Evolutionary conservation across 2,797 vertebrate genomes (phyloP).

Genomic region (Discoglossus pictus): DNA sequence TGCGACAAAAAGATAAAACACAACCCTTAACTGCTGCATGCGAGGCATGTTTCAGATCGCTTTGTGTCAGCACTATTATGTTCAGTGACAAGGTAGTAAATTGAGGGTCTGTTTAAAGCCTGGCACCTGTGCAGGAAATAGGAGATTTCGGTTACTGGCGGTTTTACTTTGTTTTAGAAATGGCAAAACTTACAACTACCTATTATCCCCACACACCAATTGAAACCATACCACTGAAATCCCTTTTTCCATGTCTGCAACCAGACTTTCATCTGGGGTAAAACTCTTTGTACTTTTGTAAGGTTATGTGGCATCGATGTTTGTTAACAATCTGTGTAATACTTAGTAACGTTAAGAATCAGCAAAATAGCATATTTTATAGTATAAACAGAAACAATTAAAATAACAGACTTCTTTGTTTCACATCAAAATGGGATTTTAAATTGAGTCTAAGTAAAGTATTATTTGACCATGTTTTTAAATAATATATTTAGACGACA

Average conservation of each 20-base stretch:
- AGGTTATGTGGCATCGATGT: neutral
- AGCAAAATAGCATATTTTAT: too few species aligned
- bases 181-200: constrained; percentile 56
- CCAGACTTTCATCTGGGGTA: constrained; percentile 27
- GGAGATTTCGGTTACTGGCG: constrained; percentile 66
- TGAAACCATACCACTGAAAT: constrained; percentile 61
- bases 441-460: too few species aligned
- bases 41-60: constrained; percentile 68
- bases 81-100: constrained; percentile 72
- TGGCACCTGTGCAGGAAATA: constrained; percentile 74
- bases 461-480: too few species aligned
- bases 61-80: constrained; percentile 74
- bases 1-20: constrained; percentile 44
- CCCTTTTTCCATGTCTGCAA: constrained; percentile 6
- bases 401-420: too few species aligned
- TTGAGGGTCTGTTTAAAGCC: constrained; percentile 65
- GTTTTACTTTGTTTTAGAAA: constrained; percentile 65
- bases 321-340: neutral
- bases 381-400: too few species aligned
- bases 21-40: constrained; percentile 60
- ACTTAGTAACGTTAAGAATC: neutral
- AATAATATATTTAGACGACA: too few species aligned
- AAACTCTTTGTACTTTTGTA: constrained; percentile 28
- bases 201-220: constrained; percentile 42
- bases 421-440: too few species aligned